These are phyloP conservation scores for Agrochola macilenta DNA, from an alignment of 2,888 invertebrate species.

Conservation along the genomic window DNA sequence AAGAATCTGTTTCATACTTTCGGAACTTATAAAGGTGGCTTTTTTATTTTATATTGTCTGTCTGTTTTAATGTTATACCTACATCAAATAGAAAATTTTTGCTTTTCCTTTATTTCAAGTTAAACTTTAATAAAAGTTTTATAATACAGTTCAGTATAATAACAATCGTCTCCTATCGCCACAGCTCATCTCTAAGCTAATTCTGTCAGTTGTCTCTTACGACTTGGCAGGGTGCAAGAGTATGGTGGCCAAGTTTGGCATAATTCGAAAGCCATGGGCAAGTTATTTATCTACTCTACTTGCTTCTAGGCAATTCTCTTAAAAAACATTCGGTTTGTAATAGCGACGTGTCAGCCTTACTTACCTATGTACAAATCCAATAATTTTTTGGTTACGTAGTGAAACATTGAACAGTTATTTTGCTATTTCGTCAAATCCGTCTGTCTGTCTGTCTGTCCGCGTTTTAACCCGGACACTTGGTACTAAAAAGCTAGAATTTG, in stretches of 20 bases:
- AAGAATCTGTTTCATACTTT: constrained; percentile 7
- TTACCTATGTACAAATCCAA: background rate
- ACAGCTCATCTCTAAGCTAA: background rate
- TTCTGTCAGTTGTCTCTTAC: constrained; percentile 17
- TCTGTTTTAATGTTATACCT: background rate
- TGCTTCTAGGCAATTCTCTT: background rate
- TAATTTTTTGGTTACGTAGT: background rate
- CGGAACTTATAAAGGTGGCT: background rate
- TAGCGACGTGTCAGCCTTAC: background rate
- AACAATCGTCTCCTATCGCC: background rate
- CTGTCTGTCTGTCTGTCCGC: background rate
- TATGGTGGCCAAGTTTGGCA: constrained; percentile 1
- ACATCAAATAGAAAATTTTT: background rate
- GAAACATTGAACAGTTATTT: background rate
- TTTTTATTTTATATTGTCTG: too few relatives aligned
- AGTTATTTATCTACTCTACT: background rate
- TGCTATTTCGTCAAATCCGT: background rate
- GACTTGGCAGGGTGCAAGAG: constrained; percentile 20
- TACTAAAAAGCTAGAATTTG: background rate
- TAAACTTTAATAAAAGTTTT: background rate
- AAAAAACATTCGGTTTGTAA: background rate
- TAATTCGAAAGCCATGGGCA: background rate
- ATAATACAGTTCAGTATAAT: background rate
- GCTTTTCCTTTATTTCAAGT: background rate
- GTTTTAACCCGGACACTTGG: background rate